phyloP scores from a whole-genome alignment of 1,140 invertebrate species.

The Hylaeus anthracinus region DNA sequence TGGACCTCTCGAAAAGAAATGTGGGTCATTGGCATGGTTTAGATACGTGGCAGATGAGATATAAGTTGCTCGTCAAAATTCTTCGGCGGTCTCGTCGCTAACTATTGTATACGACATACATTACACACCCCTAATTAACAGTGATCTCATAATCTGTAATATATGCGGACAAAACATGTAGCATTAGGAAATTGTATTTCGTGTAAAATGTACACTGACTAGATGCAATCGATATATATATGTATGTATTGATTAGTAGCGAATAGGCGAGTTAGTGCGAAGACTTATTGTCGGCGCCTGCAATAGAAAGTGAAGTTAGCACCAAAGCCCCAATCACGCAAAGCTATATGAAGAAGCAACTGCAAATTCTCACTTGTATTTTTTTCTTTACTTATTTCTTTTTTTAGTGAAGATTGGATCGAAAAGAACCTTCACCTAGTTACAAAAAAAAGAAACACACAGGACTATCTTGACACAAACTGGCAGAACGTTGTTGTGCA shows the following conservation, averaged over 20 bases:
- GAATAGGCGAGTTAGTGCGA: conserved; percentile 79
- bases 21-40: conserved; percentile 17
- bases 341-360: conserved; percentile 54
- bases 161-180: conserved; percentile 66
- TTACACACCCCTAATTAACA: conserved; percentile 67
- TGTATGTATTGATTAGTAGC: conserved; percentile 76
- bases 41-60: conserved; percentile 7
- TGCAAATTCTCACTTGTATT: conserved; percentile 26
- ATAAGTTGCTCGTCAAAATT: conserved; percentile 24
- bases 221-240: conserved; percentile 74
- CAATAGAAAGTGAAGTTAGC: conserved; percentile 81
- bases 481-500: conserved; percentile 37
- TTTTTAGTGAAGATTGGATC: neutral
- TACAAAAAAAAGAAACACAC: conserved; percentile 3
- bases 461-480: conserved; percentile 23
- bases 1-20: conserved; percentile 45
- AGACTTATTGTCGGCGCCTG: conserved; percentile 83
- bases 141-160: conserved; percentile 57
- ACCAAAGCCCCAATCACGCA: conserved; percentile 64
- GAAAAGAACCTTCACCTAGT: conserved; percentile 27
- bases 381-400: neutral
- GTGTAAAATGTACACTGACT: conserved; percentile 72
- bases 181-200: conserved; percentile 67
- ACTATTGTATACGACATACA: conserved; percentile 29
- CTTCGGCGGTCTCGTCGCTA: conserved; percentile 29